Evolutionary conservation across 2,797 vertebrate species (phyloP).

Genomic region (Anguilla marmorata): DNA sequence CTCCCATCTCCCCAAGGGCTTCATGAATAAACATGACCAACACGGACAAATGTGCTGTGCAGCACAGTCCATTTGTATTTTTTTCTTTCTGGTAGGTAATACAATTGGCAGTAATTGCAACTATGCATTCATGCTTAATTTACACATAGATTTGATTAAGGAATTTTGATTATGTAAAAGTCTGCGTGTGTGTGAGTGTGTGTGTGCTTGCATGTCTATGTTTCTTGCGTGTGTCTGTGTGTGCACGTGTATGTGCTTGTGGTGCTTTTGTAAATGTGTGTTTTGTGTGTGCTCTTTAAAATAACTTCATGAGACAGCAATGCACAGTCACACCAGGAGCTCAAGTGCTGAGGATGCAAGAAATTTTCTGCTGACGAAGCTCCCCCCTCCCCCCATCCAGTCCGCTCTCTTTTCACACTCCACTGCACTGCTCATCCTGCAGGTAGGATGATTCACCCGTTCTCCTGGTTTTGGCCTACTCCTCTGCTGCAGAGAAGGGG

Average conservation of each 20-base stretch:
- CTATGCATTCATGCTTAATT: background rate
- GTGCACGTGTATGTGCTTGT: background rate
- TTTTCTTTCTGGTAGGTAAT: background rate
- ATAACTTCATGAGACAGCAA: constrained; percentile 16
- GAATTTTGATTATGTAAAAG: background rate
- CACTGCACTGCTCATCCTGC: constrained; percentile 2
- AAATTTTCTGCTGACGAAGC: constrained; percentile 16
- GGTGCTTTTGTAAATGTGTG: background rate
- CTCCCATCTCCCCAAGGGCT: background rate
- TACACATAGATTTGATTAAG: background rate
- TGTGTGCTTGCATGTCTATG: background rate
- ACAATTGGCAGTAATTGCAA: background rate
- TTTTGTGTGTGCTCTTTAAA: background rate
- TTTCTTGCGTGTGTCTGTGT: background rate
- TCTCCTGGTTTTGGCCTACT: background rate
- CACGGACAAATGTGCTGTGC: background rate
- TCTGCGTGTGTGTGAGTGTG: background rate
- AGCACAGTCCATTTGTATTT: background rate
- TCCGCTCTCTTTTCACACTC: background rate
- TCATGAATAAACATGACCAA: background rate
- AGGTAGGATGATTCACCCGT: constrained; percentile 17
- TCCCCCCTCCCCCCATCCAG: background rate
- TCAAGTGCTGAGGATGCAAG: constrained; percentile 7
- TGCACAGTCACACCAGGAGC: constrained; percentile 9
- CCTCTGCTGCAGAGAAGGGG: background rate